phyloP scores from a whole-genome alignment of 2,888 invertebrate species.

The Ochlodes sylvanus region DNA sequence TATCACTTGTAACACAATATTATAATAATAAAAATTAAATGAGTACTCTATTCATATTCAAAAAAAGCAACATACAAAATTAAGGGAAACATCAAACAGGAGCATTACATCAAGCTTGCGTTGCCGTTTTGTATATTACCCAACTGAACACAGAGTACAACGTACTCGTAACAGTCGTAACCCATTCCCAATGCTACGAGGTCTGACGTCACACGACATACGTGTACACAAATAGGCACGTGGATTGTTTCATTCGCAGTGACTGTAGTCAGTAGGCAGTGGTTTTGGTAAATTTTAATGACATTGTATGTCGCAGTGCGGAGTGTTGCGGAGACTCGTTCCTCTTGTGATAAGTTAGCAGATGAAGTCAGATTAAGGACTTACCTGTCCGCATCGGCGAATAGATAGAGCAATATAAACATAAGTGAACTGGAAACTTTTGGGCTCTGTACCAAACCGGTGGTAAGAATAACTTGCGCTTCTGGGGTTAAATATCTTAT shows the following conservation, averaged over 20 bases:
- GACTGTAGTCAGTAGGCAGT: slow-evolving; percentile 53
- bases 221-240: slow-evolving; percentile 61
- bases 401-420: slow-evolving; percentile 25
- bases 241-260: slow-evolving; percentile 61
- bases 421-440: slow-evolving; percentile 33
- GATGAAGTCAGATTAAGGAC: slow-evolving; percentile 33
- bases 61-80: too few relatives aligned
- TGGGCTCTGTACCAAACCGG: slow-evolving; percentile 26
- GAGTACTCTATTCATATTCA: too few relatives aligned
- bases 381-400: slow-evolving; percentile 28
- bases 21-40: too few relatives aligned
- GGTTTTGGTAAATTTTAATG: slow-evolving; percentile 75
- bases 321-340: slow-evolving; percentile 58
- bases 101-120: not conserved
- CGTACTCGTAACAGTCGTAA: slow-evolving; percentile 19
- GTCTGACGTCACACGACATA: slow-evolving; percentile 58
- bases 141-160: not conserved
- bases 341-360: slow-evolving; percentile 40
- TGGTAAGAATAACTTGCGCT: slow-evolving; percentile 16
- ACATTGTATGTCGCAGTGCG: slow-evolving; percentile 67
- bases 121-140: not conserved
- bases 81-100: not conserved
- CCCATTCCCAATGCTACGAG: slow-evolving; percentile 29
- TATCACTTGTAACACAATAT: too few relatives aligned
- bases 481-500: too few relatives aligned